phyloP scores from a whole-genome alignment of 2,113 vertebrate genomes.

The Poeciliopsis turrubarensis region DNA sequence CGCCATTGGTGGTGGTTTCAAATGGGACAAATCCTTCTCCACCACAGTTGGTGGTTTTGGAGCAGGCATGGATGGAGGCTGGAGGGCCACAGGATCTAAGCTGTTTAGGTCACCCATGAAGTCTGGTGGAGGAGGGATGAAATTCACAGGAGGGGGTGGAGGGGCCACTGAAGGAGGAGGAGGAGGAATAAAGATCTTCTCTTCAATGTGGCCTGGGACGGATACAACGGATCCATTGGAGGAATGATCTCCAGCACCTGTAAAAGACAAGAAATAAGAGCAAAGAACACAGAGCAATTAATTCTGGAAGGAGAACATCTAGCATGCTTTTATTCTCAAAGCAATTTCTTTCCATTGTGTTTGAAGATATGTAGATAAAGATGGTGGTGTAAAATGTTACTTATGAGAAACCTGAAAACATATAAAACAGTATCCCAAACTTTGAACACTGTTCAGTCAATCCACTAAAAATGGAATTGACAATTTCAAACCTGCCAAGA shows the following conservation, averaged over 20 bases:
- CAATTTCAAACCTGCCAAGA: too few relatives aligned
- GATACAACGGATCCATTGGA: constrained; percentile 77
- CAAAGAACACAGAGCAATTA: too few relatives aligned
- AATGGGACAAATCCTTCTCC: constrained; percentile 55
- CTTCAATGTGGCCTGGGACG: constrained; percentile 71
- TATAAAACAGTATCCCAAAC: too few relatives aligned
- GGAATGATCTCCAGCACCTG: constrained; percentile 77
- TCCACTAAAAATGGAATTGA: too few relatives aligned
- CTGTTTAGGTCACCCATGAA: constrained; percentile 59
- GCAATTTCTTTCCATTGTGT: too few relatives aligned
- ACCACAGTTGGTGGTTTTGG: constrained; percentile 52
- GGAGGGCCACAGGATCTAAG: constrained; percentile 44
- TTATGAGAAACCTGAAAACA: too few relatives aligned
- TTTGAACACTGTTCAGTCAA: too few relatives aligned
- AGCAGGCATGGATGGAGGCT: constrained; percentile 67
- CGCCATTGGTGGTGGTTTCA: constrained; percentile 75
- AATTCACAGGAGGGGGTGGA: constrained; percentile 78
- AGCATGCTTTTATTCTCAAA: too few relatives aligned
- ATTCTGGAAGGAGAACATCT: too few relatives aligned
- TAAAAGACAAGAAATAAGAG: constrained; percentile 5
- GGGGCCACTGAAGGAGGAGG: constrained; percentile 84
- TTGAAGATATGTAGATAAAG: too few relatives aligned
- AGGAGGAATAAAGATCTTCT: constrained; percentile 83
- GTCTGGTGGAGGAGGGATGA: constrained; percentile 61
- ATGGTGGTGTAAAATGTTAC: too few relatives aligned